Conservation (phyloP, 2,888 invertebrate species). For the Endotricha flammealis region DNA sequence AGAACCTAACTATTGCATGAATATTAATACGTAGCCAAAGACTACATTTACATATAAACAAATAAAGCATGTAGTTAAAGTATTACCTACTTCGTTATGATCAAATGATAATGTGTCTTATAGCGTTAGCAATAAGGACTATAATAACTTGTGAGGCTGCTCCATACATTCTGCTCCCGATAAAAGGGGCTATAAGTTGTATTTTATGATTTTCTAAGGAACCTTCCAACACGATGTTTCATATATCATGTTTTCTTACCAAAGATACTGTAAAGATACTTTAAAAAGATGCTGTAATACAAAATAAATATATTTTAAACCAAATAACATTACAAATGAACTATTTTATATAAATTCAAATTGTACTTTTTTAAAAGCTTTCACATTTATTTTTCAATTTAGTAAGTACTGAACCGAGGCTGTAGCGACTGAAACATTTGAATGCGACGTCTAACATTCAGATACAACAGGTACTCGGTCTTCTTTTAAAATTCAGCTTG, state of each 20-base stretch:
- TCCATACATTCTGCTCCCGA: conserved; percentile 2
- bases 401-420: conserved; percentile 2
- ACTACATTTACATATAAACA: conserved; percentile 9
- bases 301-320: too few relatives aligned
- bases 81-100: conserved; percentile 6
- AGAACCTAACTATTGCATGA: too few relatives aligned
- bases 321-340: background rate
- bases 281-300: too few relatives aligned
- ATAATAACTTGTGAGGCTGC: background rate
- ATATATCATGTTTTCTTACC: conserved; percentile 5
- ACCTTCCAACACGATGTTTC: conserved; percentile 3
- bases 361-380: conserved; percentile 1
- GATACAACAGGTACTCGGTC: background rate
- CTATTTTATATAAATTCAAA: background rate
- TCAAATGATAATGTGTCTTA: background rate
- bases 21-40: conserved; percentile 1
- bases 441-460: background rate
- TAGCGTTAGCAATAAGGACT: background rate
- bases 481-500: conserved; percentile 1
- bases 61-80: conserved; percentile 8
- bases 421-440: background rate
- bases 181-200: conserved; percentile 5
- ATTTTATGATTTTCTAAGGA: conserved; percentile 10
- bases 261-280: conserved; percentile 3
- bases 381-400: conserved; percentile 7